Evolutionary conservation across 1,140 invertebrate genomes (phyloP).

Genomic region (Akabosia matsudoensis): DNA sequence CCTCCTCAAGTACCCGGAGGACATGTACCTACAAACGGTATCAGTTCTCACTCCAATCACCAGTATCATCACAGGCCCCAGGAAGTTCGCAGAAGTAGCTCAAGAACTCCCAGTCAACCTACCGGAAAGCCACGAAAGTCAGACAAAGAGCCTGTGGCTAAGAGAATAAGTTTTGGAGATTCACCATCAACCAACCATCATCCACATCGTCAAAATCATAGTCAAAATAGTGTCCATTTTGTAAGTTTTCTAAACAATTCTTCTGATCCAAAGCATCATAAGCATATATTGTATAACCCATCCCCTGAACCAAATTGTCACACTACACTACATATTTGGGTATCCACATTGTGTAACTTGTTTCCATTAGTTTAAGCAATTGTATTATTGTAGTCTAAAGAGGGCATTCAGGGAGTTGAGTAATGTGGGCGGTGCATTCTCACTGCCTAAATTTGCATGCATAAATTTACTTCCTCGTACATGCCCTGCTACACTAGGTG

Average conservation of each 20-base stretch:
- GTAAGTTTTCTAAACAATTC: constrained; percentile 34
- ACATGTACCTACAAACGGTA: constrained; percentile 48
- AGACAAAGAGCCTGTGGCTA: constrained; percentile 31
- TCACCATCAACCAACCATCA: too few species aligned
- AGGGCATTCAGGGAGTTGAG: too few species aligned
- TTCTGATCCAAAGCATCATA: not conserved
- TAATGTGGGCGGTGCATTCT: too few species aligned
- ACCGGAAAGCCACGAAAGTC: constrained; percentile 47
- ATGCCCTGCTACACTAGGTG: too few species aligned
- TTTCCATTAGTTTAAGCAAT: too few species aligned
- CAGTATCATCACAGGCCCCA: constrained; percentile 45
- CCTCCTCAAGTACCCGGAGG: constrained; percentile 45
- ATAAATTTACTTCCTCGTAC: too few species aligned
- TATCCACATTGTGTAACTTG: too few species aligned
- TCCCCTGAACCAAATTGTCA: too few species aligned
- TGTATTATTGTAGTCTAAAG: too few species aligned
- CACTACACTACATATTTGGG: too few species aligned
- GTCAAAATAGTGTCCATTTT: constrained; percentile 42
- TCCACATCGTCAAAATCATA: constrained; percentile 36
- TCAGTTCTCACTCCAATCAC: not conserved
- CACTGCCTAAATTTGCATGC: too few species aligned
- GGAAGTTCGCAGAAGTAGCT: constrained; percentile 54
- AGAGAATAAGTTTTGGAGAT: constrained; percentile 45
- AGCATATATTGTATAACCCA: not conserved
- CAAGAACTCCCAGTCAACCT: constrained; percentile 57